These are phyloP conservation scores for Theristicus caerulescens DNA, from an alignment of 2,113 vertebrate species.

Conservation along the genomic window DNA sequence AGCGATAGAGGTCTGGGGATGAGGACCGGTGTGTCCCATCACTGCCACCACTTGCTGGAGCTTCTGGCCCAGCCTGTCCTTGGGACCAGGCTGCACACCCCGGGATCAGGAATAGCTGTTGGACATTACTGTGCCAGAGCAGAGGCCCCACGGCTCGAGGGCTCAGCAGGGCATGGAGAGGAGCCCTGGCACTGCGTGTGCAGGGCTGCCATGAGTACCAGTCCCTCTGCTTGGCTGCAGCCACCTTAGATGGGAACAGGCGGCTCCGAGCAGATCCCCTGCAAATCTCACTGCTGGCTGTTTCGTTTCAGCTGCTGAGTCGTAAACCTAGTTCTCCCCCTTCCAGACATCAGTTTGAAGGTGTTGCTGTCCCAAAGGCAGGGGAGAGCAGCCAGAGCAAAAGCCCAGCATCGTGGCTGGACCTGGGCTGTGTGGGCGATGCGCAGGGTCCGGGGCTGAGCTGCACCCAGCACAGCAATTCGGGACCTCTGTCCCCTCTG, in stretches of 20 bases:
- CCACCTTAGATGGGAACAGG: background rate
- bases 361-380: background rate
- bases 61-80: background rate
- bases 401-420: fast-evolving
- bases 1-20: fast-evolving
- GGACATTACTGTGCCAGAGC: too few species aligned
- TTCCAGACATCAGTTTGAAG: background rate
- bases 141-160: background rate
- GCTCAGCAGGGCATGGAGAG: background rate
- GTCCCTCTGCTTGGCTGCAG: fast-evolving
- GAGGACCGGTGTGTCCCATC: fast-evolving
- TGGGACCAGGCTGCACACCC: background rate
- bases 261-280: background rate
- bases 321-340: fast-evolving
- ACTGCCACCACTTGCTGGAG: fast-evolving
- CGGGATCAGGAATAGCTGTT: fast-evolving
- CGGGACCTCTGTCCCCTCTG: background rate
- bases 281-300: background rate
- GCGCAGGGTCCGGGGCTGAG: fast-evolving
- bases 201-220: fast-evolving
- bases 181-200: background rate
- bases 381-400: background rate
- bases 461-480: fast-evolving
- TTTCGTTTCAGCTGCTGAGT: background rate
- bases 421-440: background rate